phyloP scores from a whole-genome alignment of 2,113 vertebrate genomes.

The Steatornis caripensis region DNA sequence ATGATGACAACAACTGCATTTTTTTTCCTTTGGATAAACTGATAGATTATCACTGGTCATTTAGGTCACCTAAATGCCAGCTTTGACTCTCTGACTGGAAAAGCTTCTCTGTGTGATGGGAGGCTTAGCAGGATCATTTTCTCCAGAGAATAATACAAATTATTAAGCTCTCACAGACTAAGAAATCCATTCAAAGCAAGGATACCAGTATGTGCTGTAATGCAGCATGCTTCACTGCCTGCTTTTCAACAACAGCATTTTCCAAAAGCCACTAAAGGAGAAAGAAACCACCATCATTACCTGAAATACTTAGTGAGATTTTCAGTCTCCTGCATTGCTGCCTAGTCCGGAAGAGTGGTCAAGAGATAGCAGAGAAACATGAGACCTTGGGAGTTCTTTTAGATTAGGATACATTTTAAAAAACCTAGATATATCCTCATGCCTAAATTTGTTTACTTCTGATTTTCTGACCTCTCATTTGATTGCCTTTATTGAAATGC shows the following conservation, averaged over 20 bases:
- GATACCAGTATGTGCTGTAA: background rate
- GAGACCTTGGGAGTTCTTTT: background rate
- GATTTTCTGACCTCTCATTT: background rate
- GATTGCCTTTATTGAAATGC: background rate
- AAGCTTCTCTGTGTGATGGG: background rate
- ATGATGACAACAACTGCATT: background rate
- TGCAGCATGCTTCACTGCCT: background rate
- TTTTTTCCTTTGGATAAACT: background rate
- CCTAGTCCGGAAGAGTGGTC: background rate
- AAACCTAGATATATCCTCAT: background rate
- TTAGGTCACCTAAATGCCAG: constrained; percentile 49
- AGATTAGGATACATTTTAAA: background rate
- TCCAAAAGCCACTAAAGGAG: background rate
- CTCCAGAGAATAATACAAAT: background rate
- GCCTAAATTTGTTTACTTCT: background rate
- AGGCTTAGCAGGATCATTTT: background rate
- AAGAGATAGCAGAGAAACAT: background rate
- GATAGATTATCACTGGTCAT: background rate
- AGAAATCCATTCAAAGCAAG: background rate
- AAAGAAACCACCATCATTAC: background rate
- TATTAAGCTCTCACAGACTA: background rate
- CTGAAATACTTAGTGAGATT: background rate
- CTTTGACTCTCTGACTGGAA: background rate
- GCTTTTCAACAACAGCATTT: background rate
- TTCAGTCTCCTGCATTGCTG: background rate